phyloP scores from a whole-genome alignment of 92 coral and sea anemone species.

The Muricea muricata region DNA sequence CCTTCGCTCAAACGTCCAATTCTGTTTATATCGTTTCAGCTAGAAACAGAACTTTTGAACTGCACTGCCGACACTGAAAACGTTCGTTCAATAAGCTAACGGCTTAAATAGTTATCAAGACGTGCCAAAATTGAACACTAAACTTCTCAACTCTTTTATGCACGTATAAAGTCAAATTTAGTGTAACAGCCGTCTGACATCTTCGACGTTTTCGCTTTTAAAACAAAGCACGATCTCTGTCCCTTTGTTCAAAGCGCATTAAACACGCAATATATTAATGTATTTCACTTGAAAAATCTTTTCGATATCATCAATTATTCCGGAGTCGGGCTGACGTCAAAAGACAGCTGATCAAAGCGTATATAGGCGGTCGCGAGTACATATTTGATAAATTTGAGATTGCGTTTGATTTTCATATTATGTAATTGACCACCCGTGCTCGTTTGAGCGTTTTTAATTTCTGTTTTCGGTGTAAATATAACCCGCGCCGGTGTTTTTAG shows the following conservation, averaged over 20 bases:
- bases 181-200: background rate
- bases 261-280: background rate
- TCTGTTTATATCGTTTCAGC: too few relatives aligned
- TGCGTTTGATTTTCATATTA: background rate
- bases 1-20: too few relatives aligned
- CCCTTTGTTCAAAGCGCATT: background rate
- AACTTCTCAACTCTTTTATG: background rate
- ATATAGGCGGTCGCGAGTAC: constrained; percentile 1
- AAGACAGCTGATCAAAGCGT: background rate
- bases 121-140: background rate
- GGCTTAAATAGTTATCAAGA: too few relatives aligned
- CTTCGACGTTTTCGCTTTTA: background rate
- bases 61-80: too few relatives aligned
- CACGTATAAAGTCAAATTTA: background rate
- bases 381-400: background rate
- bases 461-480: background rate
- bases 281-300: background rate
- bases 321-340: constrained; percentile 14
- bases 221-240: background rate
- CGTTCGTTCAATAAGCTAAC: too few relatives aligned
- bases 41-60: too few relatives aligned
- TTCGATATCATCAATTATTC: constrained; percentile 4
- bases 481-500: too few relatives aligned
- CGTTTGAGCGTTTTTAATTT: background rate
- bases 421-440: background rate